These are phyloP conservation scores for Pterophyllum scalare DNA, from an alignment of 2,113 vertebrate genomes.

Conservation along the genomic window DNA sequence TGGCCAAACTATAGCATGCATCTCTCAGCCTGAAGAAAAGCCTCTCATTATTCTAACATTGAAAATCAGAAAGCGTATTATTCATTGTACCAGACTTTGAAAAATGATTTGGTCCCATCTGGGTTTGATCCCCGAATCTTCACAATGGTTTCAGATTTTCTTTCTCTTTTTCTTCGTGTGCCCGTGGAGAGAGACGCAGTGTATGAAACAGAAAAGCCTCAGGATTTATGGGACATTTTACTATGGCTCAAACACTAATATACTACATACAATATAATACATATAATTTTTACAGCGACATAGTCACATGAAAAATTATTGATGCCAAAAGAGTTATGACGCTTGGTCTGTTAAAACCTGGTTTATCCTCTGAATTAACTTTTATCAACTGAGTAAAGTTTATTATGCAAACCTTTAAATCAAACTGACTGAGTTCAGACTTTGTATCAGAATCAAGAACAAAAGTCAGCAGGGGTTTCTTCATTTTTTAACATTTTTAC, in stretches of 20 bases:
- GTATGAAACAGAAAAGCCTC: conserved; percentile 58
- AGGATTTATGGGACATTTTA: conserved; percentile 67
- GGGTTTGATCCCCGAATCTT: conserved; percentile 62
- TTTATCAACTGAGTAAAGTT: conserved; percentile 34
- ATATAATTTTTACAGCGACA: conserved; percentile 55
- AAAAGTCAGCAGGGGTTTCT: background rate
- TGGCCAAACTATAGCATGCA: background rate
- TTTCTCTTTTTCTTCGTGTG: background rate
- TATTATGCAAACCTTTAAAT: conserved; percentile 38
- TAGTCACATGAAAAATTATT: conserved; percentile 57
- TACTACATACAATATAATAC: conserved; percentile 55
- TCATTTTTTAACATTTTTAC: background rate
- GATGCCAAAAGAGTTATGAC: conserved; percentile 47
- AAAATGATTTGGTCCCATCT: conserved; percentile 59
- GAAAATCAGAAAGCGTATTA: conserved; percentile 48
- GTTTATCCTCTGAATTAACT: conserved; percentile 21
- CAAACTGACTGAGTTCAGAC: background rate
- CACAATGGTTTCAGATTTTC: conserved; percentile 33
- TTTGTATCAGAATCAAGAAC: background rate
- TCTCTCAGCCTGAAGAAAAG: conserved; percentile 13
- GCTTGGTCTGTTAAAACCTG: conserved; percentile 29
- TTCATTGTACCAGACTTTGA: conserved; percentile 51
- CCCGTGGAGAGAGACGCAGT: conserved; percentile 22
- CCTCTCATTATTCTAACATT: conserved; percentile 34
- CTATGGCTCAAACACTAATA: conserved; percentile 51